Conservation (phyloP, 2,113 vertebrate genomes). For the Leucoraja erinaceus region DNA sequence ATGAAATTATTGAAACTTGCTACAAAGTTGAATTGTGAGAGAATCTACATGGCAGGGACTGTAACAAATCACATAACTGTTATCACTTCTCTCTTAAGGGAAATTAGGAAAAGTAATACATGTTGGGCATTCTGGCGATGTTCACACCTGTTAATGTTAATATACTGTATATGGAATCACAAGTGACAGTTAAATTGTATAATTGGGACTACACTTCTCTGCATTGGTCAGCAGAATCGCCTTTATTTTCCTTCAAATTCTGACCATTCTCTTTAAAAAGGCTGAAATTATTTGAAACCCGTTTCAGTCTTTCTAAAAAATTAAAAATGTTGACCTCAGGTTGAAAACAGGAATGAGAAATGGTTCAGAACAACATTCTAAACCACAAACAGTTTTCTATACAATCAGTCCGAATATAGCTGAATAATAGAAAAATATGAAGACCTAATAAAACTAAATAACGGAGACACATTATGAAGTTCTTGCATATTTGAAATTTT, state of each 20-base stretch:
- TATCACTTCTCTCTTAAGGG: too few relatives aligned
- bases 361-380: background rate
- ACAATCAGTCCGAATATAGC: background rate
- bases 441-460: background rate
- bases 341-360: background rate
- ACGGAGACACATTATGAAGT: background rate
- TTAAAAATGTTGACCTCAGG: background rate
- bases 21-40: too few relatives aligned
- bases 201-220: background rate
- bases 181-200: background rate
- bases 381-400: background rate
- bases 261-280: background rate
- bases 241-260: background rate
- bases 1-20: too few relatives aligned
- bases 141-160: too few relatives aligned
- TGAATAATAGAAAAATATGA: background rate
- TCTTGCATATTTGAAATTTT: background rate
- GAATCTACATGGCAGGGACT: too few relatives aligned
- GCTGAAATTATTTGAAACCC: background rate
- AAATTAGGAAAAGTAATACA: too few relatives aligned
- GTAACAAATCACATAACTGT: too few relatives aligned
- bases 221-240: background rate
- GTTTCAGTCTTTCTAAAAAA: background rate
- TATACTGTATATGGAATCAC: too few relatives aligned
- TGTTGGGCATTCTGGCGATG: too few relatives aligned